These are phyloP conservation scores for Aplodontia rufa DNA, from an alignment of 2,113 vertebrate species.

Conservation along the genomic window DNA sequence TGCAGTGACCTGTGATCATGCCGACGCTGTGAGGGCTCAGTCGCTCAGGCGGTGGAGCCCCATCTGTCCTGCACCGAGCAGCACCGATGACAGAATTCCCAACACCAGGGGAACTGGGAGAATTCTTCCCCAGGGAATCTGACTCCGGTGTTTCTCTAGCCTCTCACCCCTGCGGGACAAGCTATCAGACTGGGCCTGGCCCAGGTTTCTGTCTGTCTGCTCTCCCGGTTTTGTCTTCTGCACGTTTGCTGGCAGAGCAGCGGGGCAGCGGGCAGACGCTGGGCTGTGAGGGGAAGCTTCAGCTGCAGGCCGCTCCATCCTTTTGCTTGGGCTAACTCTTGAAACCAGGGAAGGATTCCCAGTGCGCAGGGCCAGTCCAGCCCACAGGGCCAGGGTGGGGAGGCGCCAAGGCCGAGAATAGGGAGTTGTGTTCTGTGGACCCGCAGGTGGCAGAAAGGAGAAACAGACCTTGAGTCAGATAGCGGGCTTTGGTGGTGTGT, in stretches of 20 bases:
- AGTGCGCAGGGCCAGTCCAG: not conserved
- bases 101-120: fast-evolving
- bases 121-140: not conserved
- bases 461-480: not conserved
- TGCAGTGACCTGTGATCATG: not conserved
- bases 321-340: no score
- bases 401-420: not conserved
- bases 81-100: fast-evolving
- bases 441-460: not conserved
- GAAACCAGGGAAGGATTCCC: not conserved
- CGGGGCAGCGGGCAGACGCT: fast-evolving
- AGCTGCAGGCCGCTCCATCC: fast-evolving
- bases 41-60: fast-evolving
- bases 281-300: not conserved
- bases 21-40: not conserved
- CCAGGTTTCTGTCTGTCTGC: fast-evolving
- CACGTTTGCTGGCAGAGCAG: not conserved
- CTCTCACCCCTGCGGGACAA: fast-evolving
- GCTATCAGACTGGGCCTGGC: not conserved
- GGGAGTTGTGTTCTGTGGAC: not conserved
- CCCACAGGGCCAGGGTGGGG: fast-evolving
- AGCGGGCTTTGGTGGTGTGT: not conserved
- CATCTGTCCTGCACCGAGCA: fast-evolving
- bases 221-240: not conserved
- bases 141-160: not conserved